Evolutionary conservation across 2,888 invertebrate species (phyloP).

Genomic region (Microplitis deprimator): DNA sequence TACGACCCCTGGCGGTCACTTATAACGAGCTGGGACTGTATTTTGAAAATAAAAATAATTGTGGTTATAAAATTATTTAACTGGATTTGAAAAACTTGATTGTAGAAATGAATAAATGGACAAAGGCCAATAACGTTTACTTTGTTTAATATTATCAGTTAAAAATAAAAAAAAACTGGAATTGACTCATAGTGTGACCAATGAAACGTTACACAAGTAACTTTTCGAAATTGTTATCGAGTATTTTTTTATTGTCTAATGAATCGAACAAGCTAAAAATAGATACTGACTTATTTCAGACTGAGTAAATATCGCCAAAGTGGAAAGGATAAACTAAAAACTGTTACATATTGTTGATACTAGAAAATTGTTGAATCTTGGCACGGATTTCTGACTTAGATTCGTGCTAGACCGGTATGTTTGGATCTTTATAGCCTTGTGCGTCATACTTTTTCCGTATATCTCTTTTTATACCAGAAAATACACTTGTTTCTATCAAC

Average conservation of each 20-base stretch:
- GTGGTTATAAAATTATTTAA: no score
- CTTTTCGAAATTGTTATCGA: background rate
- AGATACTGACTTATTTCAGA: conserved; percentile 54
- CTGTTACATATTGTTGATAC: conserved; percentile 38
- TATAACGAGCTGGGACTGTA: no score
- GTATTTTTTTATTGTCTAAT: background rate
- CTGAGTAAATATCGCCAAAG: conserved; percentile 56
- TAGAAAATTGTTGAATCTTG: conserved; percentile 60
- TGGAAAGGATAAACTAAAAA: conserved; percentile 43
- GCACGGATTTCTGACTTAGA: conserved; percentile 57
- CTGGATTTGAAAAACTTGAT: no score
- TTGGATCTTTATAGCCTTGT: background rate
- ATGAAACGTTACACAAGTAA: background rate
- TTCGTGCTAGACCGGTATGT: conserved; percentile 28
- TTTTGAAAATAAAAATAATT: no score
- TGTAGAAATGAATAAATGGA: no score
- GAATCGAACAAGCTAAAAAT: conserved; percentile 45
- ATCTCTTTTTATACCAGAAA: background rate
- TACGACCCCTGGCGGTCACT: no score
- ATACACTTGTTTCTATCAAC: background rate
- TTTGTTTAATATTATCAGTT: no score
- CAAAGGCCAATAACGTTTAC: no score
- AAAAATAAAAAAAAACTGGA: no score
- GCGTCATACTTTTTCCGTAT: background rate
- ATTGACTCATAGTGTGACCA: no score